These are phyloP conservation scores for Athrips mouffetella DNA, from an alignment of 2,888 invertebrate genomes.

Conservation along the genomic window DNA sequence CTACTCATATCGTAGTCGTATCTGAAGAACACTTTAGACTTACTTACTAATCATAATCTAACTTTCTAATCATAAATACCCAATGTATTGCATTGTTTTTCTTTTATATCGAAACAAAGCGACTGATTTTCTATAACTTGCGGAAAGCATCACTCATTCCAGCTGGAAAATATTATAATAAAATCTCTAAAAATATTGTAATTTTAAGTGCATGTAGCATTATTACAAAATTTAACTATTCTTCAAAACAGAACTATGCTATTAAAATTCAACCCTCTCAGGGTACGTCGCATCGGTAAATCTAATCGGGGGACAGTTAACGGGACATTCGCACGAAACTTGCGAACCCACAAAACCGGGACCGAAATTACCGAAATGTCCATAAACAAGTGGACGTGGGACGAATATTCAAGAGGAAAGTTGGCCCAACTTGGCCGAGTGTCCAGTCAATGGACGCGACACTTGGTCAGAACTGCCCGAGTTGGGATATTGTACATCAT, in stretches of 20 bases:
- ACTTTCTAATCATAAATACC: too few species aligned
- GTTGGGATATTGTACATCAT: slow-evolving; percentile 60
- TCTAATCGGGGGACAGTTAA: slow-evolving; percentile 56
- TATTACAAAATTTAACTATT: neutral
- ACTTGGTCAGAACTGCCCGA: slow-evolving; percentile 69
- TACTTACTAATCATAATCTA: too few species aligned
- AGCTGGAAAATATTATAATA: neutral
- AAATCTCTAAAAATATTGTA: too few species aligned
- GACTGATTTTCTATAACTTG: too few species aligned
- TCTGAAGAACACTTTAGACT: too few species aligned
- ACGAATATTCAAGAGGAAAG: slow-evolving; percentile 75
- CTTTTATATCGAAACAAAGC: too few species aligned
- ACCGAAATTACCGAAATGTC: slow-evolving; percentile 48
- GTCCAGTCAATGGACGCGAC: slow-evolving; percentile 54
- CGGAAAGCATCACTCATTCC: neutral
- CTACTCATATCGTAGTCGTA: too few species aligned
- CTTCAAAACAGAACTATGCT: slow-evolving; percentile 21
- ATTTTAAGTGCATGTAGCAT: neutral
- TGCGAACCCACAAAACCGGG: slow-evolving; percentile 58
- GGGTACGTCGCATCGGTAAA: slow-evolving; percentile 45
- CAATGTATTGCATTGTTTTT: too few species aligned
- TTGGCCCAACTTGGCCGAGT: slow-evolving; percentile 42
- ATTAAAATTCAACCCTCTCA: slow-evolving; percentile 30
- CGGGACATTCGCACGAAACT: slow-evolving; percentile 59
- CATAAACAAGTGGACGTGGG: slow-evolving; percentile 65